phyloP scores from a whole-genome alignment of 2,113 vertebrate species.

The Macquaria australasica region DNA sequence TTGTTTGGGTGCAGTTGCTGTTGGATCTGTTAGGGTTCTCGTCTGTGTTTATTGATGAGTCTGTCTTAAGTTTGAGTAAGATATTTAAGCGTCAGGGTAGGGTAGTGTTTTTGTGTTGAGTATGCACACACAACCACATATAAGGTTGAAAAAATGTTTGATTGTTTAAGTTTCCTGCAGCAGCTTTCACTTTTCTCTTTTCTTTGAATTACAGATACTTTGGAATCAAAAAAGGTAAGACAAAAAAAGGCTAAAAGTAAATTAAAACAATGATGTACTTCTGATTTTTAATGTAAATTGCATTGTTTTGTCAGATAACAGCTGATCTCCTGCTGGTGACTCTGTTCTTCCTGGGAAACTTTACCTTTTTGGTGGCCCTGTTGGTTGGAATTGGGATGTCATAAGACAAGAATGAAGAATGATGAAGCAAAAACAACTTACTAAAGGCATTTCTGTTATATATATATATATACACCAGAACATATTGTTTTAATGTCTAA shows the following conservation, averaged over 20 bases:
- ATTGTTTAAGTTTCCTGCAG: neutral
- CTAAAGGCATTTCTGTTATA: neutral
- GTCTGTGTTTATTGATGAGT: neutral
- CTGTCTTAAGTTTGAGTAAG: neutral
- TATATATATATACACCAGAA: neutral
- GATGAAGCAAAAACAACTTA: neutral
- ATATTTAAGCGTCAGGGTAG: neutral
- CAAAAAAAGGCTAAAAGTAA: neutral
- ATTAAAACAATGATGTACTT: neutral
- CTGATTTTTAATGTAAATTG: neutral
- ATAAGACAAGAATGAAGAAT: slow-evolving; percentile 27
- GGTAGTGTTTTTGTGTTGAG: too few relatives aligned
- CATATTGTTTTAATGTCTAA: neutral
- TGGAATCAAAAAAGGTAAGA: slow-evolving; percentile 45
- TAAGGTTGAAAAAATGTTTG: neutral
- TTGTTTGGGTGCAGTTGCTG: neutral
- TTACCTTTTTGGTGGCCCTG: slow-evolving; percentile 82
- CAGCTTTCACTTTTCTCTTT: slow-evolving; percentile 13
- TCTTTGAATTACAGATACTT: slow-evolving; percentile 43
- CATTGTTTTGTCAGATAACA: slow-evolving; percentile 51
- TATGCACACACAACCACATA: too few relatives aligned
- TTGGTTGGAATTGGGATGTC: slow-evolving; percentile 82
- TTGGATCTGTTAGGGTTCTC: neutral
- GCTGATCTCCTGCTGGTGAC: slow-evolving; percentile 59
- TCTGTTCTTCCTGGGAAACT: slow-evolving; percentile 79